Evolutionary conservation across 2,888 invertebrate species (phyloP).

Genomic region (Drosophila mettleri): DNA sequence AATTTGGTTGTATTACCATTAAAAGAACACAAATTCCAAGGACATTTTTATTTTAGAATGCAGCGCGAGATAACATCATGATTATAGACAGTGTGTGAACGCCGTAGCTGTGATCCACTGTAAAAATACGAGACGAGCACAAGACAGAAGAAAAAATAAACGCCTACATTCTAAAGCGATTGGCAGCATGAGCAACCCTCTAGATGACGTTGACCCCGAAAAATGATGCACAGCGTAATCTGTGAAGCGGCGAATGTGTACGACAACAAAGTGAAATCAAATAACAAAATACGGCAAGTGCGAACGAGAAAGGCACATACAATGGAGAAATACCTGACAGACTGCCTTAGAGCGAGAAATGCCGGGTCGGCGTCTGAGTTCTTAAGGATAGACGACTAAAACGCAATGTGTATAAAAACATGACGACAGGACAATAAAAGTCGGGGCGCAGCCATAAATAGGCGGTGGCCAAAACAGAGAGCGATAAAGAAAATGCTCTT

Average conservation of each 20-base stretch:
- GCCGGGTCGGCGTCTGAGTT: slow-evolving; percentile 54
- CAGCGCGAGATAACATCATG: slow-evolving; percentile 34
- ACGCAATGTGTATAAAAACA: slow-evolving; percentile 79
- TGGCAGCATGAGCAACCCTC: slow-evolving; percentile 76
- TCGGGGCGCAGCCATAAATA: slow-evolving; percentile 45
- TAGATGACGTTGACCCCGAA: slow-evolving; percentile 83
- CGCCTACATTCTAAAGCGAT: slow-evolving; percentile 60
- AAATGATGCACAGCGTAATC: slow-evolving; percentile 77
- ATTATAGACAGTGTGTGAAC: slow-evolving; percentile 45
- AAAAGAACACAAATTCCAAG: neutral
- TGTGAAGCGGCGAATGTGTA: slow-evolving; percentile 77
- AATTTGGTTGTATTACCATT: neutral
- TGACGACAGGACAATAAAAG: slow-evolving; percentile 65
- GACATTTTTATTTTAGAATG: slow-evolving; percentile 18
- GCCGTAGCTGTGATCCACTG: slow-evolving; percentile 35
- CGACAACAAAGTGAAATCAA: slow-evolving; percentile 78
- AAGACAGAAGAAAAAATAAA: slow-evolving; percentile 44
- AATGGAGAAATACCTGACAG: slow-evolving; percentile 21
- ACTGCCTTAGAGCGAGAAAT: slow-evolving; percentile 5
- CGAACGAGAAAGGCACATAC: slow-evolving; percentile 46
- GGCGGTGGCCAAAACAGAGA: slow-evolving; percentile 48
- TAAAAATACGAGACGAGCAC: slow-evolving; percentile 53
- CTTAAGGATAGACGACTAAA: slow-evolving; percentile 74
- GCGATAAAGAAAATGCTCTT: neutral
- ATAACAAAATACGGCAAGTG: slow-evolving; percentile 65